Evolutionary conservation across 2,888 invertebrate genomes (phyloP).

Genomic region (Thumatha senex): DNA sequence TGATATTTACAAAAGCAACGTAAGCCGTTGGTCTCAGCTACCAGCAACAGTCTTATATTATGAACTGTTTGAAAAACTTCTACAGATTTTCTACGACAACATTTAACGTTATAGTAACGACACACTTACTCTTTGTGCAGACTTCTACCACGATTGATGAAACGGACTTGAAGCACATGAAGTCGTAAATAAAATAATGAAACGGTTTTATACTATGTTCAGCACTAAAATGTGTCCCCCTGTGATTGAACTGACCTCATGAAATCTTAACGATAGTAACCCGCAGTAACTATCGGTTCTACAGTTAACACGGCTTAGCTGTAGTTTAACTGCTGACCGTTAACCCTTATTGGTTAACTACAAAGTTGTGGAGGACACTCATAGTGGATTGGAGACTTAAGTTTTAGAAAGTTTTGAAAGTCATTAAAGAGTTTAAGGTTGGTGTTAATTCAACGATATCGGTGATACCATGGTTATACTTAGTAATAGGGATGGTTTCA

Average conservation of each 20-base stretch:
- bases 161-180: no score
- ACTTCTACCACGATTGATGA: no score
- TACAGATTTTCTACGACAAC: no score
- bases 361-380: conserved; percentile 36
- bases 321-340: conserved; percentile 43
- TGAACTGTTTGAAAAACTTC: no score
- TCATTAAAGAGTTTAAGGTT: not conserved
- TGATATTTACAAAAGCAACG: no score
- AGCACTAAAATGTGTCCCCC: conserved; percentile 28
- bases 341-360: conserved; percentile 32
- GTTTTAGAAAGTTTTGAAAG: not conserved
- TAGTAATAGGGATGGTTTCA: no score
- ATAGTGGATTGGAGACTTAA: conserved; percentile 20
- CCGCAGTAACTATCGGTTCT: conserved; percentile 31
- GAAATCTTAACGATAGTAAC: conserved; percentile 36
- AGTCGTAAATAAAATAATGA: conserved; percentile 4
- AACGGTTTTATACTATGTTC: not conserved
- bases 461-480: not conserved
- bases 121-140: no score
- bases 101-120: no score
- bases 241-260: conserved; percentile 38
- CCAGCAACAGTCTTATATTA: no score
- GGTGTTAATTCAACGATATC: not conserved
- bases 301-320: conserved; percentile 40
- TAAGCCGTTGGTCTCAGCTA: no score